Percentiles rank a stretch among this genome's conserved stretches.
These are phyloP conservation scores for Iphiclides podalirius DNA, from an alignment of 2,888 invertebrate genomes.

Conservation along the genomic window DNA sequence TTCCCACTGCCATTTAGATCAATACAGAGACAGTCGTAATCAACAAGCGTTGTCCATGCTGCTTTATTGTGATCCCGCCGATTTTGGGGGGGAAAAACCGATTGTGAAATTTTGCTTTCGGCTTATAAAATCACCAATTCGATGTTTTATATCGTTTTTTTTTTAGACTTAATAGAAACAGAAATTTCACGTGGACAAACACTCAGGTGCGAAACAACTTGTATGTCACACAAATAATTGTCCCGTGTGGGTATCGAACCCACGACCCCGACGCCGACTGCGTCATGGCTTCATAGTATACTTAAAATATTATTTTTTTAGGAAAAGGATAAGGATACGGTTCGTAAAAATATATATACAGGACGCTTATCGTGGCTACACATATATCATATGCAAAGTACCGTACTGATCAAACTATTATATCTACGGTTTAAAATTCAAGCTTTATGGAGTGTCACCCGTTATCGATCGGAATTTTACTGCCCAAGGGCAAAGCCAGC, in stretches of 20 bases:
- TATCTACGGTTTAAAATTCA: constrained; percentile 6
- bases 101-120: too few relatives aligned
- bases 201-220: too few relatives aligned
- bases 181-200: too few relatives aligned
- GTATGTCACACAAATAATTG: too few relatives aligned
- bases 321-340: neutral
- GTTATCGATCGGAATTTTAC: constrained; percentile 25
- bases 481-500: constrained; percentile 31
- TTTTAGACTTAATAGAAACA: too few relatives aligned
- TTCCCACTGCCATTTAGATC: constrained; percentile 24
- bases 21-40: constrained; percentile 11
- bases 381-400: neutral
- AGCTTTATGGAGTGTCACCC: constrained; percentile 5
- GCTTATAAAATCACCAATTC: too few relatives aligned
- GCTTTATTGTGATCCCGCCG: too few relatives aligned
- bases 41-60: constrained; percentile 7
- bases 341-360: neutral
- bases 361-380: neutral
- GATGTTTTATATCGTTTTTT: too few relatives aligned
- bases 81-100: neutral
- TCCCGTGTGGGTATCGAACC: too few relatives aligned
- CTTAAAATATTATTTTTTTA: neutral
- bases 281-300: too few relatives aligned
- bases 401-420: neutral
- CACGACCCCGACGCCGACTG: too few relatives aligned